Conservation (phyloP, 2,888 invertebrate species). For the Hirtodrosophila trivittata region DNA sequence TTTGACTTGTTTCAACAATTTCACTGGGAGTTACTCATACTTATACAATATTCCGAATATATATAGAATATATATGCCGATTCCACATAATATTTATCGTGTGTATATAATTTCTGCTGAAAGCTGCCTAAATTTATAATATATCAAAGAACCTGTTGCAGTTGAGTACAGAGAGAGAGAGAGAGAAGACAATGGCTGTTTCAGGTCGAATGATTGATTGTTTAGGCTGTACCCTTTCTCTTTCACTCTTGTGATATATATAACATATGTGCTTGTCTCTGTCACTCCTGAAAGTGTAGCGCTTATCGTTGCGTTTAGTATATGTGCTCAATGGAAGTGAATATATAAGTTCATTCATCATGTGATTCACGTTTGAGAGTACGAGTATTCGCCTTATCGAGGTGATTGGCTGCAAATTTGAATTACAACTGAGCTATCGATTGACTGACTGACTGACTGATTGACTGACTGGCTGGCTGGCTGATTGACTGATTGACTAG, state of each 20-base stretch:
- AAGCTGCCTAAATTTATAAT: too few species aligned
- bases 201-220: neutral
- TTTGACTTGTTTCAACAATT: too few species aligned
- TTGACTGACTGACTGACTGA: slow-evolving; percentile 50
- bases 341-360: slow-evolving; percentile 43
- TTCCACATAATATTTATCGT: too few species aligned
- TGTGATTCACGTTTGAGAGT: slow-evolving; percentile 23
- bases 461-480: slow-evolving; percentile 70
- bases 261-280: too few species aligned
- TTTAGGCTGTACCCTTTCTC: neutral
- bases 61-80: too few species aligned
- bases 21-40: too few species aligned
- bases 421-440: slow-evolving; percentile 33
- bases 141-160: neutral
- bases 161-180: neutral
- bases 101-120: too few species aligned
- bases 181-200: too few species aligned
- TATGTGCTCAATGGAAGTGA: slow-evolving; percentile 21
- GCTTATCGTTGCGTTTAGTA: slow-evolving; percentile 53
- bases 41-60: too few species aligned
- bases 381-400: neutral
- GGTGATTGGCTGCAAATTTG: slow-evolving; percentile 19
- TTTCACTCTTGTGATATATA: neutral
- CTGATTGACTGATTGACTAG: slow-evolving; percentile 62
- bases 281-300: slow-evolving; percentile 25